These are phyloP conservation scores for Aegithalos caudatus DNA, from an alignment of 2,113 vertebrate species.

Conservation along the genomic window DNA sequence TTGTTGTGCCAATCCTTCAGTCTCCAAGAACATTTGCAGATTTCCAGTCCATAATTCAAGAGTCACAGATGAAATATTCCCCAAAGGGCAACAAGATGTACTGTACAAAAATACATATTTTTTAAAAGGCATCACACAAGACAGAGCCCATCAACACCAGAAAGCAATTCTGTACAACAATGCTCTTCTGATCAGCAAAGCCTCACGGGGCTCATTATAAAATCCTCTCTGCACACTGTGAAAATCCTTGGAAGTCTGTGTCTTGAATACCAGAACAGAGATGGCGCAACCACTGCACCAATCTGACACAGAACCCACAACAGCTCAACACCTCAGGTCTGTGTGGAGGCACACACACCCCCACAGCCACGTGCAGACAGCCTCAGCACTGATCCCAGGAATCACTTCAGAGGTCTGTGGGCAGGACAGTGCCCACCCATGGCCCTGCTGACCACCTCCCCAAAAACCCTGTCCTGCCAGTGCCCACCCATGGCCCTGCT, in stretches of 20 bases:
- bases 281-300: not conserved
- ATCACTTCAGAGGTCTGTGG: fast-evolving
- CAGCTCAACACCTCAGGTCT: not conserved
- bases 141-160: not conserved
- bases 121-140: not conserved
- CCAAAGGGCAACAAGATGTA: not conserved
- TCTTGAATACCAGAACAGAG: not conserved
- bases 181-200: not conserved
- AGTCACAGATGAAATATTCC: not conserved
- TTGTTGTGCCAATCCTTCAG: not conserved
- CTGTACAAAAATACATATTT: not conserved
- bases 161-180: not conserved
- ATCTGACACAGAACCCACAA: not conserved
- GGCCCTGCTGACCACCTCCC: not conserved
- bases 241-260: not conserved
- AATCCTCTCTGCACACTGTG: not conserved
- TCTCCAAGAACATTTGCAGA: not conserved
- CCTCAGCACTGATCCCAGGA: not conserved
- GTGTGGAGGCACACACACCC: not conserved
- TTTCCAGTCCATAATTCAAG: slow-evolving; percentile 14
- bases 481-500: too few species aligned
- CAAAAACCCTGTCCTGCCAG: not conserved
- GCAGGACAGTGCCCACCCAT: fast-evolving
- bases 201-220: not conserved
- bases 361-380: not conserved